Base-by-base conservation (phyloP, 1,140 invertebrate genomes). In the Bombus fervidus region DNA sequence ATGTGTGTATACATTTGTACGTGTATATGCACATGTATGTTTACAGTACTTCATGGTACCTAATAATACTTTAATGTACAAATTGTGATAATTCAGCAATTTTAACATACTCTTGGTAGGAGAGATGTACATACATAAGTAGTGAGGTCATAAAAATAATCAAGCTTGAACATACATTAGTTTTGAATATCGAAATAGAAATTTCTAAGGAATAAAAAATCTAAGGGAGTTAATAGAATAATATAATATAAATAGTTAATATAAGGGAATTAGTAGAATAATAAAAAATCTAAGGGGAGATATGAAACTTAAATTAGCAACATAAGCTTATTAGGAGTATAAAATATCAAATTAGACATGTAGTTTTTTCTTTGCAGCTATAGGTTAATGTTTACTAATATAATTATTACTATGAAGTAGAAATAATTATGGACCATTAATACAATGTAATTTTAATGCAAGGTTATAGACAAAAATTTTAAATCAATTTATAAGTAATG, bases 21-120 rank as follows among this genome's bases (percentile, higher is more conserved):
- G 31, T 31, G 59, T 76, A 34, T 72, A 8, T 72, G 31, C 3
- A 15, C 12, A 53, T 74, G 25, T 74, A 81, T 57, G n/a, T 37
- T 59, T 64, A 77, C 25, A 41, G n/a, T 74, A n/a, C 18, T 74
- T 71, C 25, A 34, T 41, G 5, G 34, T 69, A 22, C 47, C 47
- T 53, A 53, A 53, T 53, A 83, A 37, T 34, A 53, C 34, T 79
- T 74, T 57, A 76, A 22, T 22, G 18, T 28, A 43, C 9, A 53
- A 41, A 69, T 31, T 31, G 34, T 34, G 15, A 34, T 31, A n/a
- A 72, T 76, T 87, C 37, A 83, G 8, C 39, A 87, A 80, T 66
- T 76, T 76, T 78, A 76, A 64, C 79, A 66, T 22, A 13, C 12
- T 3, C 10, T 12, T n/a, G 59, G 28, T 5, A 12, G 28, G 13